Conservation (phyloP, 2,113 vertebrate genomes). For the Solea senegalensis region DNA sequence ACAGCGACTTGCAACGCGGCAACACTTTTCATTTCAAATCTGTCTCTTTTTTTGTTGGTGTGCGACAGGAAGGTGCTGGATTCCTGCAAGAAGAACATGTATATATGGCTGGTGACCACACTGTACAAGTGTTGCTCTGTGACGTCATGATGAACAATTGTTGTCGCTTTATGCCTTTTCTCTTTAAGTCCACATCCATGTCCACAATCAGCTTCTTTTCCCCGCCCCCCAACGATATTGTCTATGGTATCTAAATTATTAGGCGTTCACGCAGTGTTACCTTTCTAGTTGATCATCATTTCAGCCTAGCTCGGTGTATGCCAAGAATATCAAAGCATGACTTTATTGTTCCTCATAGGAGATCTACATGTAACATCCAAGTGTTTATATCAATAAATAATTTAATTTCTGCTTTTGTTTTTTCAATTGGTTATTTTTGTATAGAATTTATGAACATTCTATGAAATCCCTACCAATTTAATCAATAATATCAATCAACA, state of each 20-base stretch:
- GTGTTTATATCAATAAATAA: conserved; percentile 79
- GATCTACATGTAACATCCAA: conserved; percentile 64
- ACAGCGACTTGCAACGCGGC: background rate
- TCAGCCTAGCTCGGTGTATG: conserved; percentile 24
- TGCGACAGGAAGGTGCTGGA: conserved; percentile 61
- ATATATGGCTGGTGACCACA: conserved; percentile 66
- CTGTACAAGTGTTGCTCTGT: conserved; percentile 32
- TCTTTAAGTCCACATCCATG: conserved; percentile 60
- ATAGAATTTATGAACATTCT: background rate
- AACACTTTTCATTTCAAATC: background rate
- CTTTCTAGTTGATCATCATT: conserved; percentile 10
- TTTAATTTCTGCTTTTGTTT: conserved; percentile 70
- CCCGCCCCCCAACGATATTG: conserved; percentile 10
- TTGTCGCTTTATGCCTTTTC: conserved; percentile 42
- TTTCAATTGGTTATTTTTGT: conserved; percentile 19
- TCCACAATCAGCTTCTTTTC: conserved; percentile 46
- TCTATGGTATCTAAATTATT: conserved; percentile 10
- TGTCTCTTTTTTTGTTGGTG: background rate
- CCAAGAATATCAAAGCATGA: conserved; percentile 35
- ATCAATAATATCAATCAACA: no score
- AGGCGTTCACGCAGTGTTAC: background rate
- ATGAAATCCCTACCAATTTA: background rate
- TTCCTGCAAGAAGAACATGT: conserved; percentile 72
- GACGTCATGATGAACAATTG: conserved; percentile 43
- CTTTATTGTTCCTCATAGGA: conserved; percentile 53